Percentiles rank a stretch among this genome's conserved stretches.
These are phyloP conservation scores for Enteromius viviparus DNA, from an alignment of 2,797 vertebrate genomes.

Conservation along the genomic window DNA sequence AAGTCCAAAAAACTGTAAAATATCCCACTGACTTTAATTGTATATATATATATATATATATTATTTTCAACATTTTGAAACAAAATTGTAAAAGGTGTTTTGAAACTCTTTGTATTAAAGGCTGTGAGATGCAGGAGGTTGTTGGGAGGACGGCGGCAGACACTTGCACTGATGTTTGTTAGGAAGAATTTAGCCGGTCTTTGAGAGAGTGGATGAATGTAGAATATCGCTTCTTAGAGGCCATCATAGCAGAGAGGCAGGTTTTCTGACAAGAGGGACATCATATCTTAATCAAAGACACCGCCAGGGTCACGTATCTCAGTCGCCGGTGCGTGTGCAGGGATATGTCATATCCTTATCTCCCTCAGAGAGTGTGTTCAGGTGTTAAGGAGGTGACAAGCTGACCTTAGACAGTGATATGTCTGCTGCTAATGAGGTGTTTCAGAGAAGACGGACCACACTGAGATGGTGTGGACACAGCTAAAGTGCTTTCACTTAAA, in stretches of 20 bases:
- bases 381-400: conserved; percentile 33
- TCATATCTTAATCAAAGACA: conserved; percentile 58
- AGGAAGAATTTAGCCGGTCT: conserved; percentile 56
- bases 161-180: conserved; percentile 56
- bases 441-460: not conserved
- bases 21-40: too few species aligned
- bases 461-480: conserved; percentile 13
- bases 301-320: conserved; percentile 45
- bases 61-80: too few species aligned
- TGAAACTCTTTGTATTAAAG: not conserved
- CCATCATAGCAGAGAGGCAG: conserved; percentile 50
- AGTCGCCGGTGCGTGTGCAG: conserved; percentile 17
- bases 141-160: conserved; percentile 41
- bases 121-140: conserved; percentile 25
- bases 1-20: not conserved
- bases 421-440: conserved; percentile 40
- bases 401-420: conserved; percentile 42
- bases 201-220: conserved; percentile 57
- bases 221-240: conserved; percentile 53
- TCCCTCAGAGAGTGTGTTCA: conserved; percentile 39
- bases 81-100: not conserved
- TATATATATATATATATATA: too few species aligned
- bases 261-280: conserved; percentile 41
- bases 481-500: conserved; percentile 9
- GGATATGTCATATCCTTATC: conserved; percentile 32